These are phyloP conservation scores for Pollenia griseotomentosa DNA, from an alignment of 2,888 invertebrate species.

Conservation along the genomic window DNA sequence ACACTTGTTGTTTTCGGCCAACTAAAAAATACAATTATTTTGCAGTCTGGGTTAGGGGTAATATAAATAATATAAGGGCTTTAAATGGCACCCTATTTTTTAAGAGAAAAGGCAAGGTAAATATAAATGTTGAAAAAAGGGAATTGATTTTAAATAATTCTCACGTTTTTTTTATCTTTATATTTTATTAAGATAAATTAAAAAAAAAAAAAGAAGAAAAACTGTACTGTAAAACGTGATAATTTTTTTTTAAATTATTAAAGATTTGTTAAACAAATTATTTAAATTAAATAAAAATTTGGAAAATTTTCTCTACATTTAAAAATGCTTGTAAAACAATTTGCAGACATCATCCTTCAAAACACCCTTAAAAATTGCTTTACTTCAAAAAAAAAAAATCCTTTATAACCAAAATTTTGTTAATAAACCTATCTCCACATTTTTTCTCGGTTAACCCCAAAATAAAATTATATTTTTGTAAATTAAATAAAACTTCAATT, in stretches of 20 bases:
- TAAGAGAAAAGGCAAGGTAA: background rate
- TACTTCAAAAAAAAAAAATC: slow-evolving; percentile 20
- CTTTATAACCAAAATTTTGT: slow-evolving; percentile 42
- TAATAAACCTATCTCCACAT: slow-evolving; percentile 33
- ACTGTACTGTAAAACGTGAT: slow-evolving; percentile 18
- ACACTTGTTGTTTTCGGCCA: slow-evolving; percentile 60
- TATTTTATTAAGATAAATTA: too few relatives aligned
- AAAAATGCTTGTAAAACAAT: background rate
- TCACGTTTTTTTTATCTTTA: slow-evolving; percentile 51
- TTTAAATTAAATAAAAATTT: slow-evolving; percentile 6
- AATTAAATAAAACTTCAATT: slow-evolving; percentile 69
- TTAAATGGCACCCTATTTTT: slow-evolving; percentile 49
- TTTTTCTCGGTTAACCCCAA: slow-evolving; percentile 70
- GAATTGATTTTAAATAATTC: slow-evolving; percentile 68
- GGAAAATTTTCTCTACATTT: background rate
- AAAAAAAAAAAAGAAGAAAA: background rate
- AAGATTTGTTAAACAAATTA: background rate
- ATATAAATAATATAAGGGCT: slow-evolving; percentile 62
- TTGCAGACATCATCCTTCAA: slow-evolving; percentile 35
- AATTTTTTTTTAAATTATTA: background rate
- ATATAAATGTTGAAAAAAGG: background rate
- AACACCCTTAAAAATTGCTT: slow-evolving; percentile 42
- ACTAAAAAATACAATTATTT: slow-evolving; percentile 53
- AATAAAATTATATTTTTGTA: slow-evolving; percentile 54
- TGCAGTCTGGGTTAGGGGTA: slow-evolving; percentile 57